These are phyloP conservation scores for Stenopsyche tienmushanensis DNA, from an alignment of 1,140 invertebrate species.

Conservation along the genomic window DNA sequence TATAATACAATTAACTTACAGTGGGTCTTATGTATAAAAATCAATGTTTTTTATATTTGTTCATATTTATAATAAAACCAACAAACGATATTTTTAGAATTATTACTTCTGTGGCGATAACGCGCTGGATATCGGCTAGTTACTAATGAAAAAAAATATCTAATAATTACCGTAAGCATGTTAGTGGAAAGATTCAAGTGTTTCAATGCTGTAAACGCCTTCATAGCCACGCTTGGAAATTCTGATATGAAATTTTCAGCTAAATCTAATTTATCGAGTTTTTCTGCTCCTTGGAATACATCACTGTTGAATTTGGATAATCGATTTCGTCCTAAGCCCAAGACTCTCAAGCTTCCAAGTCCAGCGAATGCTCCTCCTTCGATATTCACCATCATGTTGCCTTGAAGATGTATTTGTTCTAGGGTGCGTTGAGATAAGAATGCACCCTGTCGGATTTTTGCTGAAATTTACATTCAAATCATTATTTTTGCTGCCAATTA, in stretches of 20 bases:
- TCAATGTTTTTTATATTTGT: too few species aligned
- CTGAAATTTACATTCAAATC: constrained; percentile 49
- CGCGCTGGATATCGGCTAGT: too few species aligned
- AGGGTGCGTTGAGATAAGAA: constrained; percentile 68
- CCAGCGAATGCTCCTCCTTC: constrained; percentile 72
- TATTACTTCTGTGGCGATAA: too few species aligned
- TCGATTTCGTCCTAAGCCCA: constrained; percentile 75
- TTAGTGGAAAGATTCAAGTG: constrained; percentile 81
- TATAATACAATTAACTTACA: too few species aligned
- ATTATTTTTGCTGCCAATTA: background rate
- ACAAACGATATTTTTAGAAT: too few species aligned
- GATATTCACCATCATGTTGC: constrained; percentile 72
- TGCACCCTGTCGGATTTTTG: constrained; percentile 61
- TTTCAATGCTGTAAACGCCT: constrained; percentile 65
- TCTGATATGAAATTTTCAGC: constrained; percentile 82
- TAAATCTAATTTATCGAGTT: constrained; percentile 74
- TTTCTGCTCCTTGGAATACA: constrained; percentile 73
- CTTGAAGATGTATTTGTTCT: constrained; percentile 71
- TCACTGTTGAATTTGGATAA: constrained; percentile 77
- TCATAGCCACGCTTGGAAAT: constrained; percentile 77
- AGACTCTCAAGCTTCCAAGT: constrained; percentile 63
- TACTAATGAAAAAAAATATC: too few species aligned
- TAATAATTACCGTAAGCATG: constrained; percentile 74
- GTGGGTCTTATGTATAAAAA: too few species aligned
- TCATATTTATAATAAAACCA: too few species aligned